Conservation (phyloP, 2,888 invertebrate species). For the Agriotes lineatus region DNA sequence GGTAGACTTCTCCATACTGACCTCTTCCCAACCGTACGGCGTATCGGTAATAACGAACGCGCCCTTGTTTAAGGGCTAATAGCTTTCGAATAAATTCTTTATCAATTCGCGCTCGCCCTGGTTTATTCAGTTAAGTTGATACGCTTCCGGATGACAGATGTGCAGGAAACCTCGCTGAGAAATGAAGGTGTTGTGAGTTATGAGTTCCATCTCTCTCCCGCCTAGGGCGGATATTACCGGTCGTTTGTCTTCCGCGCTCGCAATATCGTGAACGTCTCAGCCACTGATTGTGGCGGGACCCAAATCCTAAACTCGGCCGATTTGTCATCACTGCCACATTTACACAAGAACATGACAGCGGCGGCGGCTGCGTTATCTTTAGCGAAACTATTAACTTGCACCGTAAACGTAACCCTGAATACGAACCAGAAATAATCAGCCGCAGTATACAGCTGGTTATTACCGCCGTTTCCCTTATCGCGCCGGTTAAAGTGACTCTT, state of each 20-base stretch:
- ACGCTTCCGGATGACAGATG: conserved; percentile 54
- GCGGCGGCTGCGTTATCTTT: conserved; percentile 44
- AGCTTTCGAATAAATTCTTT: conserved; percentile 29
- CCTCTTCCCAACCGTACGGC: too few relatives aligned
- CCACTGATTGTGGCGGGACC: conserved; percentile 57
- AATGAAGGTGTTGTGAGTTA: conserved; percentile 64
- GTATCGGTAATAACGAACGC: too few relatives aligned
- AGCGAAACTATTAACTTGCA: conserved; percentile 43
- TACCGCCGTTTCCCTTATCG: conserved; percentile 58
- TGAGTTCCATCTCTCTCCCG: conserved; percentile 62
- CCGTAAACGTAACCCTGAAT: conserved; percentile 44
- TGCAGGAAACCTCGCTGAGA: conserved; percentile 56
- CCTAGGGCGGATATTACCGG: conserved; percentile 64
- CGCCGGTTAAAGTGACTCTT: conserved; percentile 58
- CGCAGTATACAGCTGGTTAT: conserved; percentile 53
- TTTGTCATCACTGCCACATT: conserved; percentile 56
- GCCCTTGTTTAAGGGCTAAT: too few relatives aligned
- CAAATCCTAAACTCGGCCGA: conserved; percentile 59
- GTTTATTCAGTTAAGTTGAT: conserved; percentile 45
- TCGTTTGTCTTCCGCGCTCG: conserved; percentile 63
- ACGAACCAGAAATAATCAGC: conserved; percentile 46
- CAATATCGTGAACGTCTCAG: conserved; percentile 58
- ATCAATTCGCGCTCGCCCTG: conserved; percentile 33
- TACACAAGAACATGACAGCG: conserved; percentile 45
- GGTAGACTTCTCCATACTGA: too few relatives aligned